Conservation (phyloP, 2,888 invertebrate species). For the Palloptera scutellata region DNA sequence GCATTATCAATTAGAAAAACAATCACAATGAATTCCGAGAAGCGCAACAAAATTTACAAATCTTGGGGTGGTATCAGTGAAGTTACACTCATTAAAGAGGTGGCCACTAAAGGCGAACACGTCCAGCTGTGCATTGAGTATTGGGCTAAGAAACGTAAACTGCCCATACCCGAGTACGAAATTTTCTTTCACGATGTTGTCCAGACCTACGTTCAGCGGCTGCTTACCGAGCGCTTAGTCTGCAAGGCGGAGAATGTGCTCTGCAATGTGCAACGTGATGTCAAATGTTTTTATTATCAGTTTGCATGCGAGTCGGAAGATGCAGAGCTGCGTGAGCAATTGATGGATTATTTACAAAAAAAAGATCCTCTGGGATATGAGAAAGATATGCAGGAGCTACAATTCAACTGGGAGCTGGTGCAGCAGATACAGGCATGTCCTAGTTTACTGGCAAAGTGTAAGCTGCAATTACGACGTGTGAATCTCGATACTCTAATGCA, state of each 20-base stretch:
- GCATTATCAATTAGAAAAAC: background rate
- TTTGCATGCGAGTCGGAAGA: conserved; percentile 71
- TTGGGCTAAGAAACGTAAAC: conserved; percentile 53
- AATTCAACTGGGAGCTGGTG: conserved; percentile 57
- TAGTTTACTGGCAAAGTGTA: conserved; percentile 38
- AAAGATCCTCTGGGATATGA: conserved; percentile 59
- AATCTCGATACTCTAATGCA: conserved; percentile 59
- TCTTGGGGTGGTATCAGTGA: conserved; percentile 60
- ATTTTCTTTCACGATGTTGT: conserved; percentile 60
- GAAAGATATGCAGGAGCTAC: conserved; percentile 48
- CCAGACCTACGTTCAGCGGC: conserved; percentile 57
- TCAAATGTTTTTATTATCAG: conserved; percentile 59
- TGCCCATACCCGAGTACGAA: conserved; percentile 47
- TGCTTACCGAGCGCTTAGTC: conserved; percentile 57
- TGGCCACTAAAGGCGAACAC: conserved; percentile 63
- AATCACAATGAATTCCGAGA: conserved; percentile 6
- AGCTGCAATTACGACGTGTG: conserved; percentile 46
- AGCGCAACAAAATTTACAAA: conserved; percentile 57
- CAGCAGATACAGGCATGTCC: conserved; percentile 49
- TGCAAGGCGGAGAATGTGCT: conserved; percentile 54
- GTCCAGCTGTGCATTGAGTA: conserved; percentile 59
- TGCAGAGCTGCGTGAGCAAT: conserved; percentile 70
- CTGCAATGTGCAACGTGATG: conserved; percentile 56
- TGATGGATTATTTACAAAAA: conserved; percentile 72
- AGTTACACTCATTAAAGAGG: conserved; percentile 57